Conservation (phyloP, 2,113 vertebrate species). For the Thryonomys swinderianus region DNA sequence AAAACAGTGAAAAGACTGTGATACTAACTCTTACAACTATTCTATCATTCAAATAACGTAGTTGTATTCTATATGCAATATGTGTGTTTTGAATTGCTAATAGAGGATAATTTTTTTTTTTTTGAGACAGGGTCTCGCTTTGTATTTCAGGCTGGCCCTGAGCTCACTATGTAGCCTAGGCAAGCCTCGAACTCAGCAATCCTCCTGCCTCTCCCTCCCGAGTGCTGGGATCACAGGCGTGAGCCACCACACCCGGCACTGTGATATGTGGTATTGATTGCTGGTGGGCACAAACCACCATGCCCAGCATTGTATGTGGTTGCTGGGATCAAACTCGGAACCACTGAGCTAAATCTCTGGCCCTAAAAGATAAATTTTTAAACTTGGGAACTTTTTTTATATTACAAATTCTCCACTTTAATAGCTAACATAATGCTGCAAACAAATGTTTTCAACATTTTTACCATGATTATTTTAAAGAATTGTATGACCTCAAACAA, state of each 20-base stretch:
- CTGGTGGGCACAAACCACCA: too few relatives aligned
- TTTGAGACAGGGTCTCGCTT: too few relatives aligned
- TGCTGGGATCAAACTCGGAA: too few relatives aligned
- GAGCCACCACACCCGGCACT: too few relatives aligned
- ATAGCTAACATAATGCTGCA: background rate
- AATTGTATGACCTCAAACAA: background rate
- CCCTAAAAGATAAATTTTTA: background rate
- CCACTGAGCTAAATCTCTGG: too few relatives aligned
- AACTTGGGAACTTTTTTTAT: background rate
- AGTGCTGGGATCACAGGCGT: too few relatives aligned
- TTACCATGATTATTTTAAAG: background rate
- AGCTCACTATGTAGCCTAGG: too few relatives aligned
- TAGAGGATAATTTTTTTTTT: background rate
- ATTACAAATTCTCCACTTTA: background rate
- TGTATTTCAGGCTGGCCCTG: too few relatives aligned
- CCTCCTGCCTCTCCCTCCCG: too few relatives aligned
- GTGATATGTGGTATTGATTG: too few relatives aligned
- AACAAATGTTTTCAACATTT: background rate
- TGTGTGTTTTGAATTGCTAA: background rate
- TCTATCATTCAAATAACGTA: background rate
- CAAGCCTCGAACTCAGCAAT: too few relatives aligned
- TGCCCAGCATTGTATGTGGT: too few relatives aligned
- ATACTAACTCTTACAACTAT: background rate
- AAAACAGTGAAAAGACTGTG: background rate
- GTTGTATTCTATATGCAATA: background rate